A percentile compares a stretch with the other conserved stretches of the same genome.
phyloP scores from a whole-genome alignment of 2,888 invertebrate genomes.

The Microplitis deprimator region DNA sequence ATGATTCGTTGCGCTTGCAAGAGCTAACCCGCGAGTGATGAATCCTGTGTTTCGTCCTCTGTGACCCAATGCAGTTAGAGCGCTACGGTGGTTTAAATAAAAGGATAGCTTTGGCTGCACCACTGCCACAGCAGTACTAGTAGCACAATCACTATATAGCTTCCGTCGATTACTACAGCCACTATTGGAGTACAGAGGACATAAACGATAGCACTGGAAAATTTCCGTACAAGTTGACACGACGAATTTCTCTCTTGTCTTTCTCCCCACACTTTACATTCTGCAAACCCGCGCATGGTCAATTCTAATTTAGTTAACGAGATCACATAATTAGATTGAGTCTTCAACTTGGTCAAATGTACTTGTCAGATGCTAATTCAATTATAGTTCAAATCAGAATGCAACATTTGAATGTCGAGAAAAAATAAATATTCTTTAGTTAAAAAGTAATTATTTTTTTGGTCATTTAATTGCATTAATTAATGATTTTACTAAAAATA shows the following conservation, averaged over 20 bases:
- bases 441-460: too few relatives aligned
- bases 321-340: constrained; percentile 46
- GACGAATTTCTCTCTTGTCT: constrained; percentile 22
- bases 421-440: too few relatives aligned
- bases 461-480: too few relatives aligned
- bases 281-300: constrained; percentile 24
- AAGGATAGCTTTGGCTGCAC: neutral
- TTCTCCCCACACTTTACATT: neutral
- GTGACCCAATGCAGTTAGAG: neutral
- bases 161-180: neutral
- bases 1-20: constrained; percentile 35
- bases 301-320: constrained; percentile 42
- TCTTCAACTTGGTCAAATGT: constrained; percentile 38
- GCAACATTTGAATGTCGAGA: too few relatives aligned
- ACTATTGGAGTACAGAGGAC: neutral
- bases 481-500: neutral
- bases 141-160: neutral
- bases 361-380: constrained; percentile 2
- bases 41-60: neutral
- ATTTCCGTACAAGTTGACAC: constrained; percentile 17
- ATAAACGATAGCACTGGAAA: constrained; percentile 9
- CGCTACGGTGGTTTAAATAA: neutral
- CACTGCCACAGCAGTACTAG: neutral
- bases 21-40: constrained; percentile 31
- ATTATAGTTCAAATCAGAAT: constrained; percentile 2